Conservation (phyloP, 2,888 invertebrate genomes). For the Rhogogaster chlorosoma region DNA sequence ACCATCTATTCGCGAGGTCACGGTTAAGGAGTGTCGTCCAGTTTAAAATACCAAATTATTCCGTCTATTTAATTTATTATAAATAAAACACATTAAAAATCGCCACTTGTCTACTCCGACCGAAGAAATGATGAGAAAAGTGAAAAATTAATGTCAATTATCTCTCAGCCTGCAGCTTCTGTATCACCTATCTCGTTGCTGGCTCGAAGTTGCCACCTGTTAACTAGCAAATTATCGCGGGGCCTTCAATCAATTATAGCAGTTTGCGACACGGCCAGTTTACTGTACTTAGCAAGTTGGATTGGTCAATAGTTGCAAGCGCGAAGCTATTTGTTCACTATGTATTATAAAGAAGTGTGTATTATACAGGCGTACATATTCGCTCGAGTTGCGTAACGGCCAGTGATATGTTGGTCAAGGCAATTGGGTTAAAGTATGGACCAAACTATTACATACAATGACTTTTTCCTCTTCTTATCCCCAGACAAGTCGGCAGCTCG, state of each 20-base stretch:
- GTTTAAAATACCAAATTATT: not conserved
- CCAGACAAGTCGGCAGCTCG: not conserved
- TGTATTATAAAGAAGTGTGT: slow-evolving; percentile 9
- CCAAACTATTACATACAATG: slow-evolving; percentile 25
- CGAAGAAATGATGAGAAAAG: not conserved
- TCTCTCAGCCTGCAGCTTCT: not conserved
- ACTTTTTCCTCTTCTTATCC: not conserved
- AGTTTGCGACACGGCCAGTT: slow-evolving; percentile 46
- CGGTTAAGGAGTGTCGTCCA: slow-evolving; percentile 11
- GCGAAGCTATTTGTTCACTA: slow-evolving; percentile 27
- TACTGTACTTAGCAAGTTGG: slow-evolving; percentile 43
- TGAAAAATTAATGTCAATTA: not conserved
- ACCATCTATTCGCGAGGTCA: slow-evolving; percentile 9
- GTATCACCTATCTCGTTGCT: not conserved
- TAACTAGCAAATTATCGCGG: slow-evolving; percentile 28
- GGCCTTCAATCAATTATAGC: slow-evolving; percentile 46
- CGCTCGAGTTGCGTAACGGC: slow-evolving; percentile 58
- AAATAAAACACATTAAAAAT: too few relatives aligned
- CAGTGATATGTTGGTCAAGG: slow-evolving; percentile 72
- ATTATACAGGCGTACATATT: not conserved
- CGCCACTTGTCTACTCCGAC: not conserved
- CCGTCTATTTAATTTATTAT: not conserved
- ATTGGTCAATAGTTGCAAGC: slow-evolving; percentile 36
- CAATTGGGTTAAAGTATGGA: slow-evolving; percentile 69
- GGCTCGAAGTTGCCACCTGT: slow-evolving; percentile 14